Percentiles rank a stretch among this genome's conserved stretches.
phyloP scores from a whole-genome alignment of 2,888 invertebrate genomes.

The Tiliacea aurago region DNA sequence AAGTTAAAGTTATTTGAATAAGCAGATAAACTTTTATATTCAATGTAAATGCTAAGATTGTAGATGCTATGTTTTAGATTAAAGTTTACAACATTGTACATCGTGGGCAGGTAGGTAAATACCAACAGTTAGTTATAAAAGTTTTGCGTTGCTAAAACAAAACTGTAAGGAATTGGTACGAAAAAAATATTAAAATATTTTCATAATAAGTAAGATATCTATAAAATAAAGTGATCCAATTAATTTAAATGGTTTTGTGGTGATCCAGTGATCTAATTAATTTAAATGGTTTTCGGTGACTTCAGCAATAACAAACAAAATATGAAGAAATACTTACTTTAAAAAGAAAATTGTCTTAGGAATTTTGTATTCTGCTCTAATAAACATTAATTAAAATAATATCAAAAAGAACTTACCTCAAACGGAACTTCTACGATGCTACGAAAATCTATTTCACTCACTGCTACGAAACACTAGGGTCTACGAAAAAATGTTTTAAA shows the following conservation, averaged over 20 bases:
- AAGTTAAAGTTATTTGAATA: not conserved
- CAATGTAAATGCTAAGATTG: not conserved
- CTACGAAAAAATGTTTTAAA: constrained; percentile 27
- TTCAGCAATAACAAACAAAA: constrained; percentile 6
- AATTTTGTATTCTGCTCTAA: not conserved
- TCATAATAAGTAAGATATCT: not conserved
- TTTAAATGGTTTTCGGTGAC: not conserved
- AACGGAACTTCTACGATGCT: constrained; percentile 74
- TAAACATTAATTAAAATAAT: not conserved
- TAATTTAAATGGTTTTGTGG: not conserved
- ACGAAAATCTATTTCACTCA: constrained; percentile 78
- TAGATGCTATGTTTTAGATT: not conserved
- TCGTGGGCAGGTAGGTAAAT: not conserved
- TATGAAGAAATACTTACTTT: not conserved
- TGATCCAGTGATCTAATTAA: not conserved
- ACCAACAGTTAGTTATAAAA: not conserved
- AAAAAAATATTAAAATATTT: not conserved
- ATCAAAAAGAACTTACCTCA: constrained; percentile 74
- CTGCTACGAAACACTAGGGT: constrained; percentile 75
- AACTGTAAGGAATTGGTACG: no score
- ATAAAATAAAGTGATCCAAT: not conserved
- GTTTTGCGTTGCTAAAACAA: not conserved
- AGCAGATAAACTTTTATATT: not conserved
- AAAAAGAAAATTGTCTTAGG: not conserved
- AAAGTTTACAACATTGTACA: not conserved